Base-by-base conservation (phyloP, 2,888 invertebrate species). In the Phragmatobia fuliginosa region DNA sequence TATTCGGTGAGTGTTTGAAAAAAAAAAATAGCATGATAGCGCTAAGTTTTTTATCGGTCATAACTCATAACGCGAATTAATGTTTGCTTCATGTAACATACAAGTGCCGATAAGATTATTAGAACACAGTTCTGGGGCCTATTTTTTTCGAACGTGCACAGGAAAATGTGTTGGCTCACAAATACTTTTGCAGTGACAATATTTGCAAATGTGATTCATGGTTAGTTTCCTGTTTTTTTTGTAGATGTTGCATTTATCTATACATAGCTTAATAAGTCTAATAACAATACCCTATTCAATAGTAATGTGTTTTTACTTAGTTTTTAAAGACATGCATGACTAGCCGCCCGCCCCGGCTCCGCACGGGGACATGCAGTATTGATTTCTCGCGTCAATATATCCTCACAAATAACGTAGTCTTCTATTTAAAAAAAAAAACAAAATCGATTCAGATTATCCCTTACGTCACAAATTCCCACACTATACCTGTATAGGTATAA, bases 31-130 rank as follows among this genome's bases (percentile, higher is more conserved):
- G 74, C 64, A 68, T 77, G 78, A 76, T 79, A 38, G 75, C 68
- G 75, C 74, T 75, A 66, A 73, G 70, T 68, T 79, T 72, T 88
- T 90, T 91, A 91, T 92, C 91, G 89, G 90, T 88, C 87, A 86
- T 85, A 87, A 82, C 81, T 82, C 83, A 86, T 85, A 87, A 82
- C 81, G 82, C 83, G 81, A 80, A 77, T 84, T 86, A 86, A 87
- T 90, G 87, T 88, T 88, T 86, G 77, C 72, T 66, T 73, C 73
- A 69, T 80, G 72, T 71, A 77, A 76, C 75, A 68, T 79, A 75
- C 72, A 71, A 83, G 77, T 72, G 52, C 72, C 79, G 84, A 83
- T 84, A 83, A 83, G 84, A 83, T 83, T 72, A 76, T 78, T 73
- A 76, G 73, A 79, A 71, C 73, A 72, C 62, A 64, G 76, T 72